Percentiles rank a stretch among this genome's conserved stretches.
Conservation (phyloP, 2,797 vertebrate species). For the Podarcis lilfordi region DNA sequence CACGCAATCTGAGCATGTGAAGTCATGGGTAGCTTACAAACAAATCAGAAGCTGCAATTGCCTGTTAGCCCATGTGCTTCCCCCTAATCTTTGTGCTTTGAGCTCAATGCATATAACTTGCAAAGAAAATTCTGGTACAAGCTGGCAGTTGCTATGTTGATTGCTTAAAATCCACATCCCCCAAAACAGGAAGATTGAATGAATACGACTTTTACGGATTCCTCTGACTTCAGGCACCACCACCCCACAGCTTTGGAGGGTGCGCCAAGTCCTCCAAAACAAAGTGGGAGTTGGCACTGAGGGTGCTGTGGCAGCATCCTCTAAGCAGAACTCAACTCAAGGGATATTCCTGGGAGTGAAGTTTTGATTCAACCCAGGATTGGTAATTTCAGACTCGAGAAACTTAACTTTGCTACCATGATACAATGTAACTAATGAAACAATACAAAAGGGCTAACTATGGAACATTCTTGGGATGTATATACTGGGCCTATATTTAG, state of each 20-base stretch:
- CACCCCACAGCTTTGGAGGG: too few relatives aligned
- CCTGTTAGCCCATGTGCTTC: background rate
- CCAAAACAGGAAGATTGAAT: background rate
- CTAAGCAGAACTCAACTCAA: too few relatives aligned
- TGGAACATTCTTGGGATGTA: background rate
- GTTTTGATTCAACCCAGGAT: background rate
- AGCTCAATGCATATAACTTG: background rate
- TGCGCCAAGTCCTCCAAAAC: too few relatives aligned
- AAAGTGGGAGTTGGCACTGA: too few relatives aligned
- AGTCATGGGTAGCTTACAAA: background rate
- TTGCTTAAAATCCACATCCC: background rate
- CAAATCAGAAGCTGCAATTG: background rate
- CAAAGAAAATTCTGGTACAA: conserved; percentile 8
- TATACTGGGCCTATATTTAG: conserved; percentile 43
- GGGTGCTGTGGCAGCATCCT: too few relatives aligned
- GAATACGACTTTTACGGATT: too few relatives aligned
- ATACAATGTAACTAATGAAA: background rate
- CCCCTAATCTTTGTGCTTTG: background rate
- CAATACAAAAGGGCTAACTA: background rate
- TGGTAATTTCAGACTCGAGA: background rate
- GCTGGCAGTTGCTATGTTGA: background rate
- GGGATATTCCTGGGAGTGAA: too few relatives aligned
- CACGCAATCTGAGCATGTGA: background rate
- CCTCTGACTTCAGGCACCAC: too few relatives aligned
- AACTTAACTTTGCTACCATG: background rate